Evolutionary conservation across 1,140 invertebrate species (phyloP).

Genomic region (Pomacea maculata): DNA sequence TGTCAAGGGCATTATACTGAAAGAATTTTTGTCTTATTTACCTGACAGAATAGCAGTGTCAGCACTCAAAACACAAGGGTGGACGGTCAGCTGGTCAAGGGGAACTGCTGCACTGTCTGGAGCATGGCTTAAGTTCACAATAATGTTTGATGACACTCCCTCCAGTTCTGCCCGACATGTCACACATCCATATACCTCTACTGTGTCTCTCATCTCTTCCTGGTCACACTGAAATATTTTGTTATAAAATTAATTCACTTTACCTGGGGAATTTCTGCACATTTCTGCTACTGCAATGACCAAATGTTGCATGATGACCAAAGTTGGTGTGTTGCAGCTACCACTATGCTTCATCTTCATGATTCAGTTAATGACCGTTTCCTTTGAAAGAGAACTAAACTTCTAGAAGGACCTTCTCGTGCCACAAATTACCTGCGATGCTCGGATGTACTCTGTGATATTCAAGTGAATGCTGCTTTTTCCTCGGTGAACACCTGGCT

Average conservation of each 20-base stretch:
- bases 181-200: constrained; percentile 57
- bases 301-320: too few species aligned
- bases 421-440: constrained; percentile 42
- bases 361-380: too few species aligned
- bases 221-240: constrained; percentile 51
- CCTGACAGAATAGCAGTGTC: constrained; percentile 30
- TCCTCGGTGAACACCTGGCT: constrained; percentile 51
- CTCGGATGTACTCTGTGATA: constrained; percentile 52
- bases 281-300: too few species aligned
- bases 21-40: not conserved
- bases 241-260: too few species aligned
- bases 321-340: too few species aligned
- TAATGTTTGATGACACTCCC: constrained; percentile 50
- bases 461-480: constrained; percentile 50
- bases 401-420: too few species aligned
- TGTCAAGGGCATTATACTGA: not conserved
- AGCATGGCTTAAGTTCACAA: constrained; percentile 49
- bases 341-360: too few species aligned
- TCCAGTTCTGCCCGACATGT: constrained; percentile 58
- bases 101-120: constrained; percentile 41
- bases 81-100: constrained; percentile 52
- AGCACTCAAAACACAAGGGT: constrained; percentile 60
- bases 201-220: constrained; percentile 47
- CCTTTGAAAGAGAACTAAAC: too few species aligned
- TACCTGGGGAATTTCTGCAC: too few species aligned